Evolutionary conservation across 2,888 invertebrate species (phyloP).

Genomic region (Fragum whitleyi): DNA sequence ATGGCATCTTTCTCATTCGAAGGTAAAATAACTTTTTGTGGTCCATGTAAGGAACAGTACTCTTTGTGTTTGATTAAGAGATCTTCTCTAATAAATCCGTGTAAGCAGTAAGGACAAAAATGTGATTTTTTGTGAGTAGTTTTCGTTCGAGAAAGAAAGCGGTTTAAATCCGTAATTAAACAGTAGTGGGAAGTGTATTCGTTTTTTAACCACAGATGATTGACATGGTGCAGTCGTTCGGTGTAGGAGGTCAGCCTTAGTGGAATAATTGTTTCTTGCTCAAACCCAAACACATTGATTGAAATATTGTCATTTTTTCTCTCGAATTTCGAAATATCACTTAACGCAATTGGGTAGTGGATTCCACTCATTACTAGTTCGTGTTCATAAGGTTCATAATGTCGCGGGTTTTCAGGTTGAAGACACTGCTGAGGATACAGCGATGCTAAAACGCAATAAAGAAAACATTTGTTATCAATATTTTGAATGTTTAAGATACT

Average conservation of each 20-base stretch:
- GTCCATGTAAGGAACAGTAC: conserved; percentile 34
- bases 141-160: conserved; percentile 52
- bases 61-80: conserved; percentile 22
- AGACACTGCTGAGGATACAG: conserved; percentile 28
- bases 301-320: conserved; percentile 42
- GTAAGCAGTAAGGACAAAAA: conserved; percentile 9
- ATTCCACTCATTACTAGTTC: conserved; percentile 48
- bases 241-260: conserved; percentile 39
- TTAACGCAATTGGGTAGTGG: conserved; percentile 40
- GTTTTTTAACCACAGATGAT: conserved; percentile 50
- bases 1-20: conserved; percentile 19
- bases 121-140: background rate
- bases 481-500: conserved; percentile 54
- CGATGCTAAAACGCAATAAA: conserved; percentile 48
- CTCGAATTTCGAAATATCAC: conserved; percentile 35
- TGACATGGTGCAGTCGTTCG: conserved; percentile 42
- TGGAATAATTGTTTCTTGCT: conserved; percentile 45
- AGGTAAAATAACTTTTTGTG: conserved; percentile 37
- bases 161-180: conserved; percentile 54
- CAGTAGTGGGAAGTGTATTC: conserved; percentile 49
- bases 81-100: conserved; percentile 28
- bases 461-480: conserved; percentile 51
- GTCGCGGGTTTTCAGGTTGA: conserved; percentile 31
- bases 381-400: conserved; percentile 36
- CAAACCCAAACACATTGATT: conserved; percentile 56